phyloP scores from a whole-genome alignment of 2,888 invertebrate genomes.

The Eristalis intricaria region DNA sequence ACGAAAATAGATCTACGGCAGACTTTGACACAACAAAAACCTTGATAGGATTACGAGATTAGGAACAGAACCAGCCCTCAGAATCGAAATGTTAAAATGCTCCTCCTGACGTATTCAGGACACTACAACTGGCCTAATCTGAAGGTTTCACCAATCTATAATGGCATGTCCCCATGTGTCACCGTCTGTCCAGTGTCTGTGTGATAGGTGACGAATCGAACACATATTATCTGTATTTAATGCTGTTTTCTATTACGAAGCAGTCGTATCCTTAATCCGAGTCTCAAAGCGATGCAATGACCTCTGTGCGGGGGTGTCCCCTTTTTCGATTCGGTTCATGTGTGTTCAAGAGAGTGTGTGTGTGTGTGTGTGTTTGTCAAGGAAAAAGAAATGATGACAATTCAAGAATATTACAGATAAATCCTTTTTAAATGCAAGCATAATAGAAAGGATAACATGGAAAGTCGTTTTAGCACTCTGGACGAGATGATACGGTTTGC shows the following conservation, averaged over 20 bases:
- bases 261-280: constrained; percentile 55
- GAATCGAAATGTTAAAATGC: not conserved
- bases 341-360: not conserved
- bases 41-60: constrained; percentile 49
- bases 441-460: constrained; percentile 70
- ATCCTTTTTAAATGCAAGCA: constrained; percentile 70
- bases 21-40: constrained; percentile 45
- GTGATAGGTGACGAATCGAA: constrained; percentile 38
- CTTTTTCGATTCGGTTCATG: not conserved
- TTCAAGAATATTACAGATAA: constrained; percentile 69
- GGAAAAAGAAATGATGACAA: constrained; percentile 53
- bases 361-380: not conserved
- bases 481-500: constrained; percentile 3
- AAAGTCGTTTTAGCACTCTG: constrained; percentile 70
- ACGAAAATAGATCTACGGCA: constrained; percentile 40
- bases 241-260: constrained; percentile 51
- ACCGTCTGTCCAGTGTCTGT: not conserved
- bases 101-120: not conserved
- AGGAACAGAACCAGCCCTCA: not conserved
- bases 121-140: not conserved
- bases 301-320: constrained; percentile 8
- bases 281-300: constrained; percentile 38
- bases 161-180: too few relatives aligned
- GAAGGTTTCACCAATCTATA: not conserved
- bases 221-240: constrained; percentile 60